Evolutionary conservation across 2,113 vertebrate genomes (phyloP).

Genomic region (Equus quagga): DNA sequence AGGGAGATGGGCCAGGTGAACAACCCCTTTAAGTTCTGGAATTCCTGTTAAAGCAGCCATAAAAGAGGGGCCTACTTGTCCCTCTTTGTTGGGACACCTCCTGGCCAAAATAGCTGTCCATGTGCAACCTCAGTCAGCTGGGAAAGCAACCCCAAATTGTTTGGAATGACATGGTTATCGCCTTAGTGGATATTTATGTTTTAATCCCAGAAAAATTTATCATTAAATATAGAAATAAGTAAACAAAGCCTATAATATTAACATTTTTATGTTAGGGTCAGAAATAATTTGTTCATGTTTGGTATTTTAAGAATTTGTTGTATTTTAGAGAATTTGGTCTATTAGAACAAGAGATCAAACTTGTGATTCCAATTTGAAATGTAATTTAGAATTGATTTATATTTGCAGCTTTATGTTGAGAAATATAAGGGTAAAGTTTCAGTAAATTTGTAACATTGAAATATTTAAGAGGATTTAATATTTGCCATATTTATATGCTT

Average conservation of each 20-base stretch:
- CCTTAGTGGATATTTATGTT: background rate
- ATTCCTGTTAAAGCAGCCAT: background rate
- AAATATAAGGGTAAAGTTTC: background rate
- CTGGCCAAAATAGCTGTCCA: background rate
- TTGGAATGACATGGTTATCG: background rate
- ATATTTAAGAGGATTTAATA: conserved; percentile 22
- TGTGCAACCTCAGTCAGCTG: background rate
- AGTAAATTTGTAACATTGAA: conserved; percentile 22
- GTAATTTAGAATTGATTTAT: conserved; percentile 1
- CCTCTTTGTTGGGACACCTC: background rate
- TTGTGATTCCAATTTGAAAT: conserved; percentile 34
- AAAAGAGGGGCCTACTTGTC: background rate
- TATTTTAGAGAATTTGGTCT: conserved; percentile 30
- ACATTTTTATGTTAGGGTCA: conserved; percentile 12
- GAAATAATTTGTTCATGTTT: conserved; percentile 46
- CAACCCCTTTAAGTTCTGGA: background rate
- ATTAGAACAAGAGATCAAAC: background rate
- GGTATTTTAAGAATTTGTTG: conserved; percentile 22
- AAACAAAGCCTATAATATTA: background rate
- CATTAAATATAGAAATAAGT: background rate
- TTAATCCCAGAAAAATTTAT: background rate
- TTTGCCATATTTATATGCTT: background rate
- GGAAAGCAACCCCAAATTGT: background rate
- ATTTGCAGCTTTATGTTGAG: conserved; percentile 35
- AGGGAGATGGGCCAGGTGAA: background rate